Base-by-base conservation (phyloP, 2,888 invertebrate species). In the Parnassius mnemosyne region DNA sequence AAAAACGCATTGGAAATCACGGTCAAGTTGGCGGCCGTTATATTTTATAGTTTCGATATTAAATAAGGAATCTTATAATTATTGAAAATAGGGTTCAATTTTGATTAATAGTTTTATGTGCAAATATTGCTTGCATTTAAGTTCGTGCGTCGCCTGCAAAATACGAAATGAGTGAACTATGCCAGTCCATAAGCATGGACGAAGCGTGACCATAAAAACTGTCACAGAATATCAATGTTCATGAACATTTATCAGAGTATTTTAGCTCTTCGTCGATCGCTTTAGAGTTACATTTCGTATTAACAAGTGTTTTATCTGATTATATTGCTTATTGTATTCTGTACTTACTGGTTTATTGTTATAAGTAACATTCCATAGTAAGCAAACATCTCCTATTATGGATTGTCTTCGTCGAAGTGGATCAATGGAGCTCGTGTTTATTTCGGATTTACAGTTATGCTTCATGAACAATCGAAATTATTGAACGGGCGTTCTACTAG, bases 191-290 rank as follows among this genome's bases (percentile, higher is more conserved):
- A 68, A 68, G 69, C 55, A 55, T 68, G 71, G 74, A 76, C 76
- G 74, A 74, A 75, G 70, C 77, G 78, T 79, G 79, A 73, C 77
- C 70, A 74, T 78, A 80, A 81, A 71, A 77, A 78, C 78, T 73
- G 70, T 73, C 75, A 72, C 73, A 68, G 81, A 82, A 82, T 81
- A 81, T 74, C 71, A 78, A 76, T 74, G 67, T 34, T 53, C 12
- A 20, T 20, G 47, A 53, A 16, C 42, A 13, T 60, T 63, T 67
- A 56, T 49, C 66, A 60, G 16, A 60, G 53, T 34, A 69, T 60
- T 69, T 66, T 70, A 44, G 66, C 66, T 56, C 51, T 70, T 62
- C n/a, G 20, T 10, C 12, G 41, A 42, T 44, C 0, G 12, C 0
- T 0, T 3, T 56, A 60, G n/a, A 52, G 49, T 54, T 42, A 41